Evolutionary conservation across 2,888 invertebrate species (phyloP).

Genomic region (Lithodes maja): DNA sequence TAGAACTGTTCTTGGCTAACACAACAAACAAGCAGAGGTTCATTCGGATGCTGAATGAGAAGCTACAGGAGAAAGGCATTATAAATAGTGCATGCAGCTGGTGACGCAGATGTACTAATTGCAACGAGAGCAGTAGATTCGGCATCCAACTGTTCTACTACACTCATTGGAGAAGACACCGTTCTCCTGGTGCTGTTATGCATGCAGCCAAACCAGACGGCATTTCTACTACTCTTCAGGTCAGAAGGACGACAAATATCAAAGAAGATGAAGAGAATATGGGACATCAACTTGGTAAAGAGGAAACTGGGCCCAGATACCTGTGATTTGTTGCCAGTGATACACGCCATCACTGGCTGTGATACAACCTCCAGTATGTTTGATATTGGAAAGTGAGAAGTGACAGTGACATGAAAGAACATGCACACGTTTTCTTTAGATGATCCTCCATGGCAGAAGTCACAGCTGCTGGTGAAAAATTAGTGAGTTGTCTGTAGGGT

Average conservation of each 20-base stretch:
- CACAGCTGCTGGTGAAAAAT: slow-evolving; percentile 24
- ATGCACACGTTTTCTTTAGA: slow-evolving; percentile 10
- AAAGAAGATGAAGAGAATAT: slow-evolving; percentile 24
- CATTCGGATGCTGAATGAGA: slow-evolving; percentile 22
- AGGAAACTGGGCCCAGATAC: slow-evolving; percentile 13
- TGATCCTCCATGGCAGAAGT: background rate
- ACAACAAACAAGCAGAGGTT: slow-evolving; percentile 33
- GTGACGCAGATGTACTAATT: slow-evolving; percentile 43
- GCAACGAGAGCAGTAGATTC: slow-evolving; percentile 18
- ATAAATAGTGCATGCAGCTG: slow-evolving; percentile 13
- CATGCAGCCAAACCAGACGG: slow-evolving; percentile 24
- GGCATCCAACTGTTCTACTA: slow-evolving; percentile 19
- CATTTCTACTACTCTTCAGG: slow-evolving; percentile 37
- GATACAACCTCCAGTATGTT: slow-evolving; percentile 26
- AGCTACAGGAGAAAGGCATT: slow-evolving; percentile 26
- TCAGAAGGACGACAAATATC: slow-evolving; percentile 12
- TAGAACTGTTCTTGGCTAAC: slow-evolving; percentile 28
- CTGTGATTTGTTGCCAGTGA: slow-evolving; percentile 9
- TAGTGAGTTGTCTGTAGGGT: slow-evolving; percentile 15
- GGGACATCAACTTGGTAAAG: slow-evolving; percentile 30
- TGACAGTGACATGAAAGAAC: slow-evolving; percentile 10
- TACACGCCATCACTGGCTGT: slow-evolving; percentile 30
- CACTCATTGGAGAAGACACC: slow-evolving; percentile 39
- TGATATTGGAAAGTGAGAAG: slow-evolving; percentile 16
- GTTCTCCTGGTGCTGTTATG: slow-evolving; percentile 42